A percentile compares a stretch with the other conserved stretches of the same genome.
Conservation (phyloP, 2,888 invertebrate genomes). For the Sinopyrophorus schimmeli region DNA sequence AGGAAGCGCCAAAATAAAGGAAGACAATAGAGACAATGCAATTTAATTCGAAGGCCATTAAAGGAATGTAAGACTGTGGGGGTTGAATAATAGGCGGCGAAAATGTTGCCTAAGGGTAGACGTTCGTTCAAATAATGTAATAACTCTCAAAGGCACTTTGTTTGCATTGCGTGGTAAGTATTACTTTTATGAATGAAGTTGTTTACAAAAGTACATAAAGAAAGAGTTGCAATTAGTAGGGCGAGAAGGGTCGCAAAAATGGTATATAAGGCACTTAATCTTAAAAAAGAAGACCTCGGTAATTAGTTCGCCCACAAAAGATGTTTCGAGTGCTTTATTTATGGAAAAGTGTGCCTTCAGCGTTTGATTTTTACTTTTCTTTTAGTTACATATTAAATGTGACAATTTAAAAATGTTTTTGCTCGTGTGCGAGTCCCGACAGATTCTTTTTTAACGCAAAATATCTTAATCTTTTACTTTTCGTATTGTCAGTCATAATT, state of each 20-base stretch:
- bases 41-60: no score
- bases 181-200: constrained; percentile 28
- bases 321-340: constrained; percentile 34
- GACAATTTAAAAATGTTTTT: no score
- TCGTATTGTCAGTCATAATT: no score
- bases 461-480: no score
- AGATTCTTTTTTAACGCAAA: no score
- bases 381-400: no score
- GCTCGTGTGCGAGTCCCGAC: no score
- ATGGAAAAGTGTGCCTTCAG: constrained; percentile 10
- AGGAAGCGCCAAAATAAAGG: no score
- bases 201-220: constrained; percentile 22
- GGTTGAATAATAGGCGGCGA: constrained; percentile 6
- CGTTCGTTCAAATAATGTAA: constrained; percentile 21
- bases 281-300: constrained; percentile 27
- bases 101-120: constrained; percentile 6
- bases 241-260: constrained; percentile 21
- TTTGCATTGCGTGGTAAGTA: constrained; percentile 21
- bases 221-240: constrained; percentile 27
- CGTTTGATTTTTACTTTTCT: constrained; percentile 1
- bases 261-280: constrained; percentile 24
- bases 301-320: constrained; percentile 35
- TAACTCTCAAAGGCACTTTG: constrained; percentile 24
- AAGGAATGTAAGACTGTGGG: no score
- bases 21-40: no score